These are phyloP conservation scores for Catharus bicknelli DNA, from an alignment of 2,113 vertebrate genomes.

Conservation along the genomic window DNA sequence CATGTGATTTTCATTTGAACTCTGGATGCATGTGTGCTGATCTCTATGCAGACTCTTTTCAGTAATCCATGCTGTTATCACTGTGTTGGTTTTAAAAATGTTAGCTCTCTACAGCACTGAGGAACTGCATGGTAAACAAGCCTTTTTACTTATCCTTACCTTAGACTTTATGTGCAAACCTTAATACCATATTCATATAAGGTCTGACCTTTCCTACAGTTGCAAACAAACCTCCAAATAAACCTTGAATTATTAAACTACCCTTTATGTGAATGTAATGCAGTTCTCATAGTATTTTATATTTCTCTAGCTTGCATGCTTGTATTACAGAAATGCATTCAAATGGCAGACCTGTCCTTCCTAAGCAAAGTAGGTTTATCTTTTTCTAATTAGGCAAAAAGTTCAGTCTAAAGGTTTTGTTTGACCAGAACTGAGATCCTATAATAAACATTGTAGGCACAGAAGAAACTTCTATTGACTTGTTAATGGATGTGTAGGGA, in stretches of 20 bases:
- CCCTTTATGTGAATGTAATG: constrained; percentile 30
- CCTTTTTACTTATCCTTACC: constrained; percentile 40
- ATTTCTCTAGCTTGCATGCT: not conserved
- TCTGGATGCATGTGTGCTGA: not conserved
- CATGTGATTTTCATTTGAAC: not conserved
- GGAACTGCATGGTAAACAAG: constrained; percentile 25
- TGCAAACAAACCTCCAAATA: constrained; percentile 49
- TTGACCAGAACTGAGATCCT: not conserved
- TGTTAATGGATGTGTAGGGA: not conserved
- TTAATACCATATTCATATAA: constrained; percentile 56
- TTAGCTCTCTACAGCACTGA: constrained; percentile 1
- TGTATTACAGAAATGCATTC: not conserved
- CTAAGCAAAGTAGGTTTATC: not conserved
- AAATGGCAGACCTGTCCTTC: constrained; percentile 12
- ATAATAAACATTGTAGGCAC: not conserved
- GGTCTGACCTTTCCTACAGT: constrained; percentile 49
- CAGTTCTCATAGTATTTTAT: not conserved
- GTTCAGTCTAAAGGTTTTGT: not conserved
- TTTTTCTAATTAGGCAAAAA: constrained; percentile 17
- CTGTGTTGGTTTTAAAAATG: not conserved
- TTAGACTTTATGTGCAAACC: constrained; percentile 28
- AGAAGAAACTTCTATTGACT: not conserved
- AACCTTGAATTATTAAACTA: constrained; percentile 60
- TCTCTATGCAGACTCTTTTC: not conserved
- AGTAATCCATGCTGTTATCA: not conserved